Conservation (phyloP, 2,888 invertebrate genomes). For the Tetheella fluctuosa region DNA sequence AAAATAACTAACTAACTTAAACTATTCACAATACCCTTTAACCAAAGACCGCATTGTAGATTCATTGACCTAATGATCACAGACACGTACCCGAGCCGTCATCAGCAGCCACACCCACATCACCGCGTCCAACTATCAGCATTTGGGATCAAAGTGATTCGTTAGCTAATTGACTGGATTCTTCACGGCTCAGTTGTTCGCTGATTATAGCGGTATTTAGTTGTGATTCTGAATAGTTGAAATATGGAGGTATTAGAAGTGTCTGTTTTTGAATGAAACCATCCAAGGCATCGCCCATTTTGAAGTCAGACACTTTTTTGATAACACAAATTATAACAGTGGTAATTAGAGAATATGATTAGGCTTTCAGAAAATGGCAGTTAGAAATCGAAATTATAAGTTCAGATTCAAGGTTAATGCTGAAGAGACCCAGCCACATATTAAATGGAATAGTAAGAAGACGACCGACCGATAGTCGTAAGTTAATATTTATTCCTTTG, state of each 20-base stretch:
- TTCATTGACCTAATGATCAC: constrained; percentile 34
- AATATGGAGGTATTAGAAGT: neutral
- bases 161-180: constrained; percentile 45
- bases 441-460: no score
- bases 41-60: constrained; percentile 14
- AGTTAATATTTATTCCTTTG: no score
- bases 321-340: no score
- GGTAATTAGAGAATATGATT: no score
- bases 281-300: no score
- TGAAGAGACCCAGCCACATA: no score
- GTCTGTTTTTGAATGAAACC: neutral
- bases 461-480: no score
- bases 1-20: no score
- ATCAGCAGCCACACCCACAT: constrained; percentile 41
- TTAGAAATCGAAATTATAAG: no score
- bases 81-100: constrained; percentile 20
- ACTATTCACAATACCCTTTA: constrained; percentile 22
- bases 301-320: no score
- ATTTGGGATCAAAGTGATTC: constrained; percentile 44
- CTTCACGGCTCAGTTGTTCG: constrained; percentile 38
- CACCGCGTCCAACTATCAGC: constrained; percentile 37
- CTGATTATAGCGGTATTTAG: neutral
- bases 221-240: neutral
- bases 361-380: no score
- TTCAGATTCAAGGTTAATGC: no score